Percentiles rank a stretch among this genome's conserved stretches.
Evolutionary conservation across 2,888 invertebrate genomes (phyloP).

Genomic region (Heterodera filipjevi): DNA sequence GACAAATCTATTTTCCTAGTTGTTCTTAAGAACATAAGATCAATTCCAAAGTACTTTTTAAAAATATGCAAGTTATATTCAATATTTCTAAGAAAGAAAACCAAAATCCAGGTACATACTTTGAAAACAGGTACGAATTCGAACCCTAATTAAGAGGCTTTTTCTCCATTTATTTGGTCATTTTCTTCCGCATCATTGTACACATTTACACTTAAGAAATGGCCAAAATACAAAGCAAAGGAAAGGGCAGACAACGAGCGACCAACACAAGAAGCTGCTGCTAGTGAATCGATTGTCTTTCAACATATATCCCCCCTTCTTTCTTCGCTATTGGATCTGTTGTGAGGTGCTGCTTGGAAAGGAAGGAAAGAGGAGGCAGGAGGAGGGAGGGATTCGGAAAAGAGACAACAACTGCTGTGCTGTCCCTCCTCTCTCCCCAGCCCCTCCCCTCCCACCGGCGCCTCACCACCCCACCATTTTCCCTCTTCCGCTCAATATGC

Average conservation of each 20-base stretch:
- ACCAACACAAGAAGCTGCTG: neutral
- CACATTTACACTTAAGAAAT: neutral
- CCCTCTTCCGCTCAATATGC: slow-evolving; percentile 2
- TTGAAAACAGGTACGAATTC: no score
- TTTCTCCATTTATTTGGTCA: neutral
- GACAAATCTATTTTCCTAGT: no score
- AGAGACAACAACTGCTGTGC: neutral
- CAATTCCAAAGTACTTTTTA: no score
- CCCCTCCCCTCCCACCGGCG: neutral
- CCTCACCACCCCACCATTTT: neutral
- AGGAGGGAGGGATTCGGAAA: neutral
- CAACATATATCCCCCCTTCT: slow-evolving; percentile 8
- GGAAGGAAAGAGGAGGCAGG: neutral
- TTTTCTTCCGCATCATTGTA: no score
- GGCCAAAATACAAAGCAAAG: neutral
- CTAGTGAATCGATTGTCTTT: neutral
- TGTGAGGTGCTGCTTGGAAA: neutral
- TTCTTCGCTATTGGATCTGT: neutral
- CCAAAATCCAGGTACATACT: no score
- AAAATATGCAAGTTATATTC: no score
- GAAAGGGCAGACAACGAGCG: neutral
- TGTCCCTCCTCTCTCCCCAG: neutral
- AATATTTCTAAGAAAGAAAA: no score
- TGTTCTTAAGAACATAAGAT: no score
- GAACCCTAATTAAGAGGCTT: no score